Base-by-base conservation (phyloP, 1,140 invertebrate species). In the Geopemphigus sp. region DNA sequence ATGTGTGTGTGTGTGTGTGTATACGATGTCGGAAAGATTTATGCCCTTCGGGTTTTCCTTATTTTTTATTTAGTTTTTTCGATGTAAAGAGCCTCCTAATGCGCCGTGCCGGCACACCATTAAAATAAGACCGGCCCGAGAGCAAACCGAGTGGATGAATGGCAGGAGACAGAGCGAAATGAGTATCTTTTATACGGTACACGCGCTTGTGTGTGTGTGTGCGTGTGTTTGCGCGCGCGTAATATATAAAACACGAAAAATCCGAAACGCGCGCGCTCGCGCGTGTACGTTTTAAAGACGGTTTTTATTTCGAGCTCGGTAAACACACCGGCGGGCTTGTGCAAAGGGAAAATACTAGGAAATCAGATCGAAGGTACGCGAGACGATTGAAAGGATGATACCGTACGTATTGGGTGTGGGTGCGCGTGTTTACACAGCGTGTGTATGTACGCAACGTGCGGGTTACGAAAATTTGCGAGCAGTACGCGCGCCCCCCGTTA, bases 1-100 rank as follows among this genome's bases (percentile, higher is more conserved):
- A n/a, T n/a, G n/a, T n/a, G n/a, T n/a, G 10, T 64, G 14, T 64
- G 22, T 22, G 10, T 32, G 70, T 29, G 15, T 3, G 17, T 72
- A 73, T 10, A 29, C 50, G 29, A 17, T 45, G 72, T 26, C 12
- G 5, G 54, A 5, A 24, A 59, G 54, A 74, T 59, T 59, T 74
- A 74, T 12, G 17, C 54, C 11, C 45, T n/a, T 56, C 17, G 72
- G 6, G 50, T 15, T 57, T 73, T 72, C 10, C 54, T 59, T 59
- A 39, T 45, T 29, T 22, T n/a, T n/a, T n/a, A n/a, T n/a, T n/a
- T n/a, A n/a, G n/a, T n/a, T n/a, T n/a, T 74, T 74, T 57, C 10
- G 59, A 74, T 45, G 72, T 22, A 74, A 74, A 74, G 5, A n/a
- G 64, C n/a, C n/a, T n/a, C n/a, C n/a, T 57, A 74, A 59, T 57